These are phyloP conservation scores for Trachurus trachurus DNA, from an alignment of 2,797 vertebrate genomes.

Conservation along the genomic window DNA sequence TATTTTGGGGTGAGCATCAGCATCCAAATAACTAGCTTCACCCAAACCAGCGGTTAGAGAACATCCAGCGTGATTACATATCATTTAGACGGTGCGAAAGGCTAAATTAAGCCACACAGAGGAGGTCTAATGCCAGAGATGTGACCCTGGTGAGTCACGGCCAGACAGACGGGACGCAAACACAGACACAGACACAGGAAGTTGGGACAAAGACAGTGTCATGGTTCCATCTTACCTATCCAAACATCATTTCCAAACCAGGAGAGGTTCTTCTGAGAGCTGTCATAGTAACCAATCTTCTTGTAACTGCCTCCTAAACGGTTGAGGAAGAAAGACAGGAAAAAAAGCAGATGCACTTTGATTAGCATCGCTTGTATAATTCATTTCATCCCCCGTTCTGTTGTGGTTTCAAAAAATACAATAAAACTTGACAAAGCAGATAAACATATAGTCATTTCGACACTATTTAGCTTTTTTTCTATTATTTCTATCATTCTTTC, in stretches of 20 bases:
- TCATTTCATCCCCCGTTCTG: slow-evolving; percentile 19
- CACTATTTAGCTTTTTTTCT: slow-evolving; percentile 19
- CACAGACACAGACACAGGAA: slow-evolving; percentile 14
- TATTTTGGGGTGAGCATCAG: slow-evolving; percentile 35
- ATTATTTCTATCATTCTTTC: background rate
- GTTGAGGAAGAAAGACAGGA: slow-evolving; percentile 1
- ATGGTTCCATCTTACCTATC: slow-evolving; percentile 89
- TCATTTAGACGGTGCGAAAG: slow-evolving; percentile 35
- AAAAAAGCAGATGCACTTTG: slow-evolving; percentile 5
- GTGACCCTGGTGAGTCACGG: slow-evolving; percentile 40
- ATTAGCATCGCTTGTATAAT: slow-evolving; percentile 32
- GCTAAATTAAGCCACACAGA: slow-evolving; percentile 40
- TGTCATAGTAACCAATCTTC: slow-evolving; percentile 98
- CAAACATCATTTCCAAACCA: slow-evolving; percentile 96
- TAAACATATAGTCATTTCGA: slow-evolving; percentile 38
- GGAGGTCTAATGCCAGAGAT: slow-evolving; percentile 47
- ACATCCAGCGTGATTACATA: slow-evolving; percentile 53
- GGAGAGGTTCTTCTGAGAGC: slow-evolving; percentile 96
- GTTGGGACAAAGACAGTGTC: slow-evolving; percentile 5
- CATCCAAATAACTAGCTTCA: slow-evolving; percentile 51
- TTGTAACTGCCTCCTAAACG: slow-evolving; percentile 92
- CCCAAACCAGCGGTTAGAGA: slow-evolving; percentile 41
- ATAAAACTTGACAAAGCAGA: slow-evolving; percentile 18
- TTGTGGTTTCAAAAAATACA: slow-evolving; percentile 11
- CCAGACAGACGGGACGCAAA: slow-evolving; percentile 11